Base-by-base conservation (phyloP, 2,797 vertebrate genomes). In the Lagodon rhomboides region DNA sequence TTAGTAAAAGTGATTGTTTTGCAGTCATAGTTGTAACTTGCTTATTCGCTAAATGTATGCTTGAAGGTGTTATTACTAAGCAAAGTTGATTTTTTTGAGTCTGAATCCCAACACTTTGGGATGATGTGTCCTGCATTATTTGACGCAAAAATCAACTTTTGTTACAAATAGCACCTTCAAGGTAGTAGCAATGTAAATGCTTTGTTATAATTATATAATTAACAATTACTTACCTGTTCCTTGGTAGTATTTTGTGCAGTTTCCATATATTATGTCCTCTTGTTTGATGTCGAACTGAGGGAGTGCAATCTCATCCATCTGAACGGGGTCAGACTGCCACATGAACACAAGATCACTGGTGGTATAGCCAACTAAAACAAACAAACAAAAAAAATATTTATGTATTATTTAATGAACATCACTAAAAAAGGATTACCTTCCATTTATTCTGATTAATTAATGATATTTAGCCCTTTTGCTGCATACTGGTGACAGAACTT, bases 251-350 rank as follows among this genome's bases (percentile, higher is more conserved):
- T 99, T 99, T 80, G 98, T 99, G 87, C 98, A 99, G 91, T 99
- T 99, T 85, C 97, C 97, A 91, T 98, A 99, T 84, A 95, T 95
- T 0, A 99, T 99, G 83, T 99, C 98, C 68, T 99, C 97, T 85
- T 98, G 97, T 91, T 97, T 98, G 87, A 99, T 96, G 90, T 99
- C 98, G 88, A 99, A 99, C 77, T 98, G 98, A 79, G 98, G 98
- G 80, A 99, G 93, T 76, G 97, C 96, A 62, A 99, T 99, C 92
- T 98, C 96, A 82, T 99, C 98, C 87, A 99, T 95, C 81, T 99
- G 98, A 55, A 99, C 98, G 34, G 98, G 97, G 91, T 99, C 97
- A 56, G 97, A 97, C 90, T 98, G 97, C 98, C 98, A 99, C 95
- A 98, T 97, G 89, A 99, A 99, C 83, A 97, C 91, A 54, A 99